Conservation (phyloP, 2,888 invertebrate genomes). For the Augochlorella aurata region DNA sequence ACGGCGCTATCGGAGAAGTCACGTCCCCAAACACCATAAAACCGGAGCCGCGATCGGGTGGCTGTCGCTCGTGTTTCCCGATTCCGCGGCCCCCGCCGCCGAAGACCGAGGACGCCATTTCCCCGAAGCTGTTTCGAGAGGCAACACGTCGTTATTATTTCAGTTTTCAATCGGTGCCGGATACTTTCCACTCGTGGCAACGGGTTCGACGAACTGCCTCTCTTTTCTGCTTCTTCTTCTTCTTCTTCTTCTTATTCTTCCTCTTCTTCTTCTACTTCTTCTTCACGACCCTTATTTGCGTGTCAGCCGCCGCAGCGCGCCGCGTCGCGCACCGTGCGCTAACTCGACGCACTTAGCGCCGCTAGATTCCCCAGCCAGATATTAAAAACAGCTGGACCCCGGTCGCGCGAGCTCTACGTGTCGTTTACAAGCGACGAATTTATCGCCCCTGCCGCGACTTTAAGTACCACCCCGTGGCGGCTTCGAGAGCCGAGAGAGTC, state of each 20-base stretch:
- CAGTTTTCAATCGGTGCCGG: conserved; percentile 29
- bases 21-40: conserved; percentile 11
- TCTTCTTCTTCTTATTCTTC: neutral
- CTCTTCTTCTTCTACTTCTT: neutral
- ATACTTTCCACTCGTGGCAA: conserved; percentile 15
- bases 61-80: neutral
- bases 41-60: neutral
- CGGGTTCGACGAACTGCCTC: conserved; percentile 56
- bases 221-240: conserved; percentile 2
- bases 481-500: conserved; percentile 34
- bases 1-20: neutral
- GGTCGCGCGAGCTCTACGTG: conserved; percentile 49
- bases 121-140: conserved; percentile 24
- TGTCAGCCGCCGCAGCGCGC: neutral
- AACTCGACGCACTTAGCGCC: conserved; percentile 63
- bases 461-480: conserved; percentile 58
- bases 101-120: conserved; percentile 1
- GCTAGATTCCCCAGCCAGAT: conserved; percentile 67
- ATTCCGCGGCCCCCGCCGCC: neutral
- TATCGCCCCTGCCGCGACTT: conserved; percentile 63
- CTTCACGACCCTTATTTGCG: conserved; percentile 19
- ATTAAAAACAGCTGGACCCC: conserved; percentile 71
- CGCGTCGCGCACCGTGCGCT: conserved; percentile 31
- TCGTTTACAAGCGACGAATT: conserved; percentile 68
- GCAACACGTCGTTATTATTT: conserved; percentile 41